Conservation (phyloP, 2,113 vertebrate species). For the Buteo buteo region DNA sequence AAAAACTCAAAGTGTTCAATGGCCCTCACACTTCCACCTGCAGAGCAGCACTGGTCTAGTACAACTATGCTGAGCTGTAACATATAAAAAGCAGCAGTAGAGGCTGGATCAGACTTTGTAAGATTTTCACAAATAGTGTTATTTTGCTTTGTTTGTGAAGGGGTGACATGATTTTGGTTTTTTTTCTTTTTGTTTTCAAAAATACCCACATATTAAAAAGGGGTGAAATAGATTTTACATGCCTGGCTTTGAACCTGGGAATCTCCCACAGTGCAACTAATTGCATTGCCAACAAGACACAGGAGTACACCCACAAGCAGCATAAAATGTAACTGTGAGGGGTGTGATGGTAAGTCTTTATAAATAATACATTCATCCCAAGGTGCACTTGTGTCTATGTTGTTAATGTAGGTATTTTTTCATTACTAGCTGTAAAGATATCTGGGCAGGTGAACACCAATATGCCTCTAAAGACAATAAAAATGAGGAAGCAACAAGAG, state of each 20-base stretch:
- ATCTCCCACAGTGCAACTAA: slow-evolving; percentile 75
- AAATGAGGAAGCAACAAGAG: slow-evolving; percentile 6
- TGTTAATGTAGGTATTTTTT: slow-evolving; percentile 50
- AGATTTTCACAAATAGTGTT: slow-evolving; percentile 23
- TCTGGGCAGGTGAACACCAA: slow-evolving; percentile 54
- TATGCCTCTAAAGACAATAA: slow-evolving; percentile 59
- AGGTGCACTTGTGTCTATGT: slow-evolving; percentile 20
- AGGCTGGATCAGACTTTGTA: neutral
- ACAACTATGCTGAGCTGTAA: neutral
- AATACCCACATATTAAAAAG: slow-evolving; percentile 59
- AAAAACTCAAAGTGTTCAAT: slow-evolving; percentile 55
- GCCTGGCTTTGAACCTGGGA: slow-evolving; percentile 73
- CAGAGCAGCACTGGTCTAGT: neutral
- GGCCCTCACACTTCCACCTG: slow-evolving; percentile 38
- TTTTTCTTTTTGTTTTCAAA: slow-evolving; percentile 47
- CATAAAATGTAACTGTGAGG: slow-evolving; percentile 56
- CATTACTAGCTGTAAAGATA: neutral
- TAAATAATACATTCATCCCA: slow-evolving; percentile 61
- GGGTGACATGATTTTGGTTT: neutral
- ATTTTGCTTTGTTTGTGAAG: slow-evolving; percentile 36
- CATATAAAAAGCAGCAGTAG: neutral
- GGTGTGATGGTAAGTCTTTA: slow-evolving; percentile 65
- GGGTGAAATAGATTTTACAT: slow-evolving; percentile 64
- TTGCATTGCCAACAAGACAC: slow-evolving; percentile 70
- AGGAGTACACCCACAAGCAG: slow-evolving; percentile 65